Evolutionary conservation across 2,888 invertebrate genomes (phyloP), one percentile per base, ranked within the genome.

Genomic region (Eurytoma adleriae): DNA sequence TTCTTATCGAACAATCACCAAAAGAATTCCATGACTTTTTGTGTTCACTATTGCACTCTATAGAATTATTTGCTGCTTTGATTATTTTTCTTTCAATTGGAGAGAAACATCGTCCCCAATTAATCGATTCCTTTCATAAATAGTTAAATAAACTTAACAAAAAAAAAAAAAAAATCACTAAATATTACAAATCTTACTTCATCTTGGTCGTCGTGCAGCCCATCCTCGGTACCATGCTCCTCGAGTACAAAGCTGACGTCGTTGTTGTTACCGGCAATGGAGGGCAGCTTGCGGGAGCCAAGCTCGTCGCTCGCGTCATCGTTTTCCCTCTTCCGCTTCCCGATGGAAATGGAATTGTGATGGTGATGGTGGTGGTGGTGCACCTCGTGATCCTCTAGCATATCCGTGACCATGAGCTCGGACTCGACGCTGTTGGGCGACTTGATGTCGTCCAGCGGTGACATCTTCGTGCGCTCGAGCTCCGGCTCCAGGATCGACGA

Each of bases 161-260:
- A n/a, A n/a, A n/a, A n/a, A n/a, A n/a, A n/a, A 40, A 40, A 40
- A 40, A 40, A 40, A 40, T 10, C 7, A 40, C 0, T 40, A 40
- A 10, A 56, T 13, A 18, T 4, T 3, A 0, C 18, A 48, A 18
- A 75, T 89, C 90, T 90, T 86, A 90, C 90, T 79, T 90, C 89
- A 74, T 90, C 89, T 20, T 81, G 85, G 71, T 90, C 89, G 48
- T 90, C 88, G 67, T 85, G 87, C 13, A 89, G 85, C n/a, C 62
- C 86, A 70, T 90, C 89, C 76, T 88, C 88, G 30, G 80, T 85
- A 75, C 83, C 87, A 1, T 70, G 79, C 52, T 88, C 88, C 54
- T 89, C 88, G 70, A 90, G 87, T 14, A 90, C 90, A 82, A 90
- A 90, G 50, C 87, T 86, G 50, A 90, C 90, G 85, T 90, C 90